Evolutionary conservation across 23 tunicate genomes (phyloP).

Genomic region (Diplosoma virens): DNA sequence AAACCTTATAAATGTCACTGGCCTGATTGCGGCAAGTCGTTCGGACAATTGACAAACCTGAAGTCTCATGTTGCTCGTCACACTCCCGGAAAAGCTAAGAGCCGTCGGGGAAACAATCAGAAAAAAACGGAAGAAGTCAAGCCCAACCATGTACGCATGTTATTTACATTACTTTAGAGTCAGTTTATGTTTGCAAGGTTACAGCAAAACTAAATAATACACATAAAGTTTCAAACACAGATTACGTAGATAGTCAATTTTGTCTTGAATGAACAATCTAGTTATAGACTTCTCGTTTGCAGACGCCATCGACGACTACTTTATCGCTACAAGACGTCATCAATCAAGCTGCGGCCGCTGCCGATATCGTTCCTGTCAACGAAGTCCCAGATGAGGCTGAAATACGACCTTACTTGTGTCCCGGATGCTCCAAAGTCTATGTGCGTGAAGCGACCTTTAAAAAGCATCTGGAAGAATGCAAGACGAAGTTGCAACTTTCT

Average conservation of each 20-base stretch:
- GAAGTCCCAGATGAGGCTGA: constrained; percentile 55
- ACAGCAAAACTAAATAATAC: too few species aligned
- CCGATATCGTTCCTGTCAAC: constrained; percentile 76
- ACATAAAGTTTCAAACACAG: too few species aligned
- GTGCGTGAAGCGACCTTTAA: constrained; percentile 95
- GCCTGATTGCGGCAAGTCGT: constrained; percentile 93
- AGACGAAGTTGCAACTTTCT: constrained; percentile 56
- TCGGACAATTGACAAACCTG: constrained; percentile 81
- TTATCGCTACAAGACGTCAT: constrained; percentile 55
- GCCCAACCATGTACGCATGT: too few species aligned
- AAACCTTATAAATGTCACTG: constrained; percentile 90
- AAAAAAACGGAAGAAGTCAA: constrained; percentile 2
- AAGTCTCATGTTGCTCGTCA: constrained; percentile 92
- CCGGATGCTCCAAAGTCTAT: constrained; percentile 93
- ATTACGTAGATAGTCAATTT: too few species aligned
- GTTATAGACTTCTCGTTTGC: too few species aligned
- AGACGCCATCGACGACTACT: neutral
- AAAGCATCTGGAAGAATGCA: constrained; percentile 93
- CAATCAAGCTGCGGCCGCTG: constrained; percentile 97
- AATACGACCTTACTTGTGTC: constrained; percentile 87
- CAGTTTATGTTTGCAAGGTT: too few species aligned
- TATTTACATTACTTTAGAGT: too few species aligned
- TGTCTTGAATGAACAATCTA: too few species aligned
- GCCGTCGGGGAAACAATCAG: neutral
- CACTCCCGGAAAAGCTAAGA: constrained; percentile 61